Conservation (phyloP, 2,888 invertebrate species). For the Orchesellides sinensis region DNA sequence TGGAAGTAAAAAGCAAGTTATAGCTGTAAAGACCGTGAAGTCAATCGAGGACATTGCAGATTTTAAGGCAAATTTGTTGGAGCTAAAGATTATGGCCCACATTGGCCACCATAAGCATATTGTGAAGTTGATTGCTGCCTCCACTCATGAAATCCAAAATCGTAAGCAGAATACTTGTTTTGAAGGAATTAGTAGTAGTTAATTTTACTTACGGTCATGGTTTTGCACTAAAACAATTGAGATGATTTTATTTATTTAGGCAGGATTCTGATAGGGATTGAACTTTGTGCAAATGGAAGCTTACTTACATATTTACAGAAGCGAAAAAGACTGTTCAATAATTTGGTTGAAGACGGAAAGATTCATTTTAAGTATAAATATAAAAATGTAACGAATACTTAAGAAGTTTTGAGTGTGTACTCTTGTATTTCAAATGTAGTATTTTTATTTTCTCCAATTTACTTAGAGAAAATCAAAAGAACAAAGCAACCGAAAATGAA, state of each 20-base stretch:
- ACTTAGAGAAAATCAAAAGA: neutral
- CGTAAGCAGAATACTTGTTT: too few relatives aligned
- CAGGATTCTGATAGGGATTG: constrained; percentile 55
- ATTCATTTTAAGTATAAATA: constrained; percentile 52
- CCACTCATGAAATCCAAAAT: constrained; percentile 53
- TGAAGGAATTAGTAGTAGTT: too few relatives aligned
- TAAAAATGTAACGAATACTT: neutral
- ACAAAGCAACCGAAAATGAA: neutral
- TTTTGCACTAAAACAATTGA: neutral
- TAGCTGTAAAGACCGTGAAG: constrained; percentile 57
- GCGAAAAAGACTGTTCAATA: constrained; percentile 43
- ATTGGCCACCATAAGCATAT: constrained; percentile 34
- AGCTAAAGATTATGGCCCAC: constrained; percentile 49
- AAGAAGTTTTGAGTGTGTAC: neutral
- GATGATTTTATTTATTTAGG: constrained; percentile 38
- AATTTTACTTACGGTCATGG: too few relatives aligned
- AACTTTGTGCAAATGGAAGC: constrained; percentile 59
- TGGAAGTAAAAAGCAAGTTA: constrained; percentile 45
- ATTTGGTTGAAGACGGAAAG: constrained; percentile 35
- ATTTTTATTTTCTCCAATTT: neutral
- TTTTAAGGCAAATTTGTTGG: constrained; percentile 46
- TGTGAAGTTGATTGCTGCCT: constrained; percentile 48
- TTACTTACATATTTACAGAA: constrained; percentile 56
- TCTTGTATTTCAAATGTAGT: neutral
- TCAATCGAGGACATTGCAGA: constrained; percentile 52